A percentile compares a stretch with the other conserved stretches of the same genome.
These are phyloP conservation scores for Pristionchus fissidentatus DNA, from an alignment of 2,888 invertebrate species.

Conservation along the genomic window DNA sequence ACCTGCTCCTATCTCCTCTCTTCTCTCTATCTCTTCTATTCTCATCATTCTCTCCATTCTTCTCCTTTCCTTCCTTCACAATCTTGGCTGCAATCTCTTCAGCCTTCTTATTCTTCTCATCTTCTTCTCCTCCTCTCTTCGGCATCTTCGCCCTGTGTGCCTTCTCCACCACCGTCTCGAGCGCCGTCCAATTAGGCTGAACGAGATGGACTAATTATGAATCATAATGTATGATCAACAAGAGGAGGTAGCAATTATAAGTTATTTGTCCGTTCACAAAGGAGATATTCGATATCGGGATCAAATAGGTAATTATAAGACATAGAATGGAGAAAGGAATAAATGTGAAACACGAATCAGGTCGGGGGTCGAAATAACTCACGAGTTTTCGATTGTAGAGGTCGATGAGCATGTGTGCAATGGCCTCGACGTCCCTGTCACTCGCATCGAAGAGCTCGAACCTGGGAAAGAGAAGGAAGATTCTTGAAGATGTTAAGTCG, in stretches of 20 bases:
- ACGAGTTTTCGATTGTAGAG: constrained; percentile 67
- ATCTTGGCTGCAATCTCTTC: constrained; percentile 54
- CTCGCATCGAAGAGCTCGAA: constrained; percentile 72
- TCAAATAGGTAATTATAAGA: neutral
- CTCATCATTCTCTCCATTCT: constrained; percentile 36
- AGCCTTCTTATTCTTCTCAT: constrained; percentile 53
- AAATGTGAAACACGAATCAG: neutral
- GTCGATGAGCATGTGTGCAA: constrained; percentile 63
- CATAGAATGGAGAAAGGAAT: neutral
- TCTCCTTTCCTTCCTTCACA: constrained; percentile 49
- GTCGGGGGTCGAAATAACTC: constrained; percentile 4
- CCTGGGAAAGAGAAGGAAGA: constrained; percentile 8
- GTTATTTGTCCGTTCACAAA: neutral
- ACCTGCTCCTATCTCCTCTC: constrained; percentile 48
- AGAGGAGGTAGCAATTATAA: neutral
- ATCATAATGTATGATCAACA: no score
- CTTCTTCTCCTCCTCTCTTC: constrained; percentile 51
- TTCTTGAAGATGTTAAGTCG: neutral
- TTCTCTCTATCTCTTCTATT: constrained; percentile 51
- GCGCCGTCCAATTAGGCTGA: constrained; percentile 53
- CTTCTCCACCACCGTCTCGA: constrained; percentile 58
- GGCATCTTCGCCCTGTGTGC: constrained; percentile 49
- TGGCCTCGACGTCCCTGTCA: constrained; percentile 67
- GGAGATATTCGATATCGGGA: no score
- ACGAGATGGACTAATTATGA: neutral